Conservation (phyloP, 2,113 vertebrate genomes). For the Benitochromis conjunctus region DNA sequence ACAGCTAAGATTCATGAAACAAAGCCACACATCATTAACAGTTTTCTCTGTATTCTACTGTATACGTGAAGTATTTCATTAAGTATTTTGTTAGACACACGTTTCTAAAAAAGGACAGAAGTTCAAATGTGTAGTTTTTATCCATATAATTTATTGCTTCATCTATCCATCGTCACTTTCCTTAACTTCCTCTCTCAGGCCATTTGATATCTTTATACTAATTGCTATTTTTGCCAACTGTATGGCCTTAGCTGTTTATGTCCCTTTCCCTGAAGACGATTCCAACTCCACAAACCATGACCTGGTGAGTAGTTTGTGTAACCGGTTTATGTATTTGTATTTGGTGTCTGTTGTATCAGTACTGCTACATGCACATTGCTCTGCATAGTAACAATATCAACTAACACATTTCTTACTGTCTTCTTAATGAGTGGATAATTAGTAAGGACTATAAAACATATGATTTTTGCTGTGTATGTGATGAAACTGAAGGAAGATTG, state of each 20-base stretch:
- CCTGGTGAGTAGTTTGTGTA: conserved; percentile 84
- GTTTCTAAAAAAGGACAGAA: neutral
- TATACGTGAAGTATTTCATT: neutral
- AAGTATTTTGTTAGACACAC: neutral
- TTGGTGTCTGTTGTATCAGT: neutral
- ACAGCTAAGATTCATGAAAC: neutral
- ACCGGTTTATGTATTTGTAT: neutral
- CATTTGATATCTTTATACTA: conserved; percentile 99
- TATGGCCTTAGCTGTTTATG: conserved; percentile 99
- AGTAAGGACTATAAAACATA: neutral
- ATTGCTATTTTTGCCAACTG: conserved; percentile 99
- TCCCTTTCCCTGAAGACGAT: conserved; percentile 98
- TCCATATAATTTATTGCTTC: neutral
- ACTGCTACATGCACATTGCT: neutral
- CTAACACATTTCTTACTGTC: neutral
- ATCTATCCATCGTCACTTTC: conserved; percentile 30
- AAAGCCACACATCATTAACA: neutral
- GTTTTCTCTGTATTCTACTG: neutral
- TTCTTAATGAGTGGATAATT: neutral
- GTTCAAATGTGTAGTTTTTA: neutral
- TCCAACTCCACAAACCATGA: conserved; percentile 99
- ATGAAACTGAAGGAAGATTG: neutral
- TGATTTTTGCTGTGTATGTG: neutral
- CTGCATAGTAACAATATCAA: neutral
- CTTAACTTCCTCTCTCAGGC: conserved; percentile 87